phyloP scores from a whole-genome alignment of 2,797 vertebrate species.

The Rhynchonycteris naso region DNA sequence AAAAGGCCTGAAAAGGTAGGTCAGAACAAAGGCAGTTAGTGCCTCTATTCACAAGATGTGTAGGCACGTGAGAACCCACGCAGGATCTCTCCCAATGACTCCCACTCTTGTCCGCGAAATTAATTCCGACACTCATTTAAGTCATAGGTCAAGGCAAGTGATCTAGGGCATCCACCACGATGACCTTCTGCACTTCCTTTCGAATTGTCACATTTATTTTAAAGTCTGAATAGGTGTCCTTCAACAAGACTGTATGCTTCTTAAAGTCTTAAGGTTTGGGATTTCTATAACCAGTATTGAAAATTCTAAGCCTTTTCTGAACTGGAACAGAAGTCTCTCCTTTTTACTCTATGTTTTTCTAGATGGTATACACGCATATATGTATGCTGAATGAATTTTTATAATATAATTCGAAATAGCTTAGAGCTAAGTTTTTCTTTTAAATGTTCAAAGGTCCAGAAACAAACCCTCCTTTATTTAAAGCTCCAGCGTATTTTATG shows the following conservation, averaged over 20 bases:
- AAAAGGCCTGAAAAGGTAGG: not conserved
- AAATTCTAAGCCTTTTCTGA: constrained; percentile 42
- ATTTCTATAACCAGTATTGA: constrained; percentile 13
- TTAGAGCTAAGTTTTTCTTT: constrained; percentile 8
- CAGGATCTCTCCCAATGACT: not conserved
- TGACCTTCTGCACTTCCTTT: not conserved
- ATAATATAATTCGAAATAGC: not conserved
- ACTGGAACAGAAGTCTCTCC: not conserved
- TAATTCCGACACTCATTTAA: not conserved
- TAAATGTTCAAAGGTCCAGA: not conserved
- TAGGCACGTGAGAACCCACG: not conserved
- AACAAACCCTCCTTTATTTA: constrained; percentile 30
- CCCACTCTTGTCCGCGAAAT: not conserved
- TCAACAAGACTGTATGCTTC: not conserved
- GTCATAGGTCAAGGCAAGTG: not conserved
- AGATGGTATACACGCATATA: not conserved
- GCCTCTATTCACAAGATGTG: not conserved
- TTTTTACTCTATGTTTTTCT: constrained; percentile 5
- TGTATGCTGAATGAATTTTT: not conserved
- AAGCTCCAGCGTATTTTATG: not conserved
- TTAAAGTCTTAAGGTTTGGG: not conserved
- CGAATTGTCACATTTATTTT: not conserved
- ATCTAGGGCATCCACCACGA: not conserved
- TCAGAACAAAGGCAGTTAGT: not conserved
- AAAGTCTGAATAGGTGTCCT: not conserved